Base-by-base conservation (phyloP, 2,113 vertebrate genomes). In the Trematomus loennbergii region DNA sequence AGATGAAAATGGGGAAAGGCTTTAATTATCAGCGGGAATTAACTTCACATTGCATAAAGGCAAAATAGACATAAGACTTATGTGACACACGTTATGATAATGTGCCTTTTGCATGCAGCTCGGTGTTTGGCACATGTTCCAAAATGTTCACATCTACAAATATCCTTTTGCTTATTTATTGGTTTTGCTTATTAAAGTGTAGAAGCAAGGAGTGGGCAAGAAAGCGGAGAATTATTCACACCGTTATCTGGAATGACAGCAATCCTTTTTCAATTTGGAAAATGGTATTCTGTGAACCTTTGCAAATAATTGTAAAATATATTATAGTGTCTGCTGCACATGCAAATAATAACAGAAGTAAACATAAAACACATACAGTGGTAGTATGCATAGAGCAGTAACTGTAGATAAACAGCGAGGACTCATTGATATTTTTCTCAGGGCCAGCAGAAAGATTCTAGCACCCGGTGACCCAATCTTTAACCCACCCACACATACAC, bases 21-120 rank as follows among this genome's bases (percentile, higher is more conserved):
- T 88, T 92, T 91, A 89, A 91, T 89, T 89, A 88, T 86, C 79
- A 80, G 67, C 75, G 60, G 74, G 71, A 87, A 87, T 81, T 22
- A 85, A 90, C 79, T 82, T 86, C 59, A 73, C 20, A 10, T 79
- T 15, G 72, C 75, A 81, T 45, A 62, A 78, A 84, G 73, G 73
- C 53, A 71, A 67, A 54, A 52, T 53, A 79, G 75, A 74, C 69
- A 69, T 17, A 61, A 63, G 67, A 64, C 73, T 67, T 53, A 20
- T 36, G 29, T 43, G 18, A 20, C 18, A 40, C 49, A 62, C 50
- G 72, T 85, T 92, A 81, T 61, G 58, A 87, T 85, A 90, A 88
- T 88, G 69, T 66, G 72, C 33, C 74, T 80, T 82, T 87, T 69
- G 71, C 85, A 84, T 73, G 76, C 25, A 53, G 54, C 84, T 77